A percentile compares a stretch with the other conserved stretches of the same genome.
These are phyloP conservation scores for Lepidurus arcticus DNA, from an alignment of 1,140 invertebrate species.

Conservation along the genomic window DNA sequence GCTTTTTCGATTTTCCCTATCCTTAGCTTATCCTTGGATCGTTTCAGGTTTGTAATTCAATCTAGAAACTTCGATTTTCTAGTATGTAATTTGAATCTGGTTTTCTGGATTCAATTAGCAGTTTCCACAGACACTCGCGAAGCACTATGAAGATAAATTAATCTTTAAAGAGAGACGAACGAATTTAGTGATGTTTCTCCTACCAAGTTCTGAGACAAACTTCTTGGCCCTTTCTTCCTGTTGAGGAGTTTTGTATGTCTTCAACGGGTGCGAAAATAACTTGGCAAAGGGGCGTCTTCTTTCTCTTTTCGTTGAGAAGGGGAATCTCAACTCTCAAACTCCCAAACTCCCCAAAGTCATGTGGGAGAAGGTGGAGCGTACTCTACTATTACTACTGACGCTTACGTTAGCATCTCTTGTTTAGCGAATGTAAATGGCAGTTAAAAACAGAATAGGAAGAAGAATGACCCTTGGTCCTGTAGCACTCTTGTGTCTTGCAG, in stretches of 20 bases:
- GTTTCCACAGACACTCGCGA: no score
- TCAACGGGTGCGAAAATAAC: not conserved
- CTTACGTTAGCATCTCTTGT: no score
- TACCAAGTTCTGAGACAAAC: not conserved
- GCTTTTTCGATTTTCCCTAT: not conserved
- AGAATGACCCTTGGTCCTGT: not conserved
- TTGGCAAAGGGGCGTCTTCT: constrained; percentile 20
- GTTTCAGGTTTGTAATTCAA: not conserved
- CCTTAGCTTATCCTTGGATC: not conserved
- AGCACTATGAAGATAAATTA: no score
- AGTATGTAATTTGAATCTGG: not conserved
- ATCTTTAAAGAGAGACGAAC: no score
- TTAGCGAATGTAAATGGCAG: no score
- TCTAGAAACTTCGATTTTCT: not conserved
- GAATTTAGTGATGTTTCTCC: not conserved
- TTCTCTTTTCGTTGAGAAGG: not conserved
- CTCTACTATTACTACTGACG: no score
- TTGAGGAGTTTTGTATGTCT: not conserved
- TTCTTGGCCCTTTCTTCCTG: not conserved
- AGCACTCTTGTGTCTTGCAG: not conserved
- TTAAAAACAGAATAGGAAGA: not conserved
- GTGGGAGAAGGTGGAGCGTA: no score
- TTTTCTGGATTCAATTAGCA: no score
- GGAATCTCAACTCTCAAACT: not conserved
- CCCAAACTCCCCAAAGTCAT: not conserved